Evolutionary conservation across 2,888 invertebrate species (phyloP).

Genomic region (Brassicogethes aeneus): DNA sequence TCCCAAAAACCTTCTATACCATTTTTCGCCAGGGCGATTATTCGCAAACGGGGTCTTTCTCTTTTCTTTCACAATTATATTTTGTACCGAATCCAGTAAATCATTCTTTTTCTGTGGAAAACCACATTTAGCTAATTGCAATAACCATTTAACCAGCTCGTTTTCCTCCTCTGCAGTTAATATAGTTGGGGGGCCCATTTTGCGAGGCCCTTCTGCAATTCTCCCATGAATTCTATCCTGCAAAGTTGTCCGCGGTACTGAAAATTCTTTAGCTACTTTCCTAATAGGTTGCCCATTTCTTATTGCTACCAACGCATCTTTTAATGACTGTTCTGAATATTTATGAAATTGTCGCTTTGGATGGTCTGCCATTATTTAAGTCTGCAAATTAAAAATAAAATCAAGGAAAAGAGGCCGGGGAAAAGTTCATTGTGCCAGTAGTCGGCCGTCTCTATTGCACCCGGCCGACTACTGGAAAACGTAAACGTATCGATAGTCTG

Average conservation of each 20-base stretch:
- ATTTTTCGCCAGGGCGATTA: constrained; percentile 9
- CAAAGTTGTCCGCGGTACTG: constrained; percentile 10
- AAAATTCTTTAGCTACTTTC: too few relatives aligned
- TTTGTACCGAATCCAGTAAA: constrained; percentile 21
- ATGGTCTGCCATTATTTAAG: constrained; percentile 8
- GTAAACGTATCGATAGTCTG: too few relatives aligned
- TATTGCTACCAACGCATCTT: constrained; percentile 9
- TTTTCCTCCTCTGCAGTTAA: too few relatives aligned
- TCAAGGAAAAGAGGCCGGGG: too few relatives aligned
- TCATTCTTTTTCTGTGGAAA: constrained; percentile 25
- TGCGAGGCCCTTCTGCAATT: constrained; percentile 7
- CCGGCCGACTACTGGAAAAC: too few relatives aligned
- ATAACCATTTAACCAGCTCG: constrained; percentile 19
- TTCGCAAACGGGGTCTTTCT: constrained; percentile 12
- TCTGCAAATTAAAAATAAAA: too few relatives aligned
- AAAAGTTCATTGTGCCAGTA: too few relatives aligned
- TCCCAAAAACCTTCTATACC: constrained; percentile 15
- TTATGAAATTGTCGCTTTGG: constrained; percentile 8
- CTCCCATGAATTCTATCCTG: constrained; percentile 13
- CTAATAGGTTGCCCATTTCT: constrained; percentile 10
- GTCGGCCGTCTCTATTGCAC: too few relatives aligned
- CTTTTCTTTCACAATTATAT: constrained; percentile 13
- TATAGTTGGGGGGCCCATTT: constrained; percentile 12
- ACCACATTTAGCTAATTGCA: constrained; percentile 23
- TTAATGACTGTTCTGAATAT: constrained; percentile 5